Conservation (phyloP, 2,888 invertebrate genomes). For the Rhimphoctona megacephalus region DNA sequence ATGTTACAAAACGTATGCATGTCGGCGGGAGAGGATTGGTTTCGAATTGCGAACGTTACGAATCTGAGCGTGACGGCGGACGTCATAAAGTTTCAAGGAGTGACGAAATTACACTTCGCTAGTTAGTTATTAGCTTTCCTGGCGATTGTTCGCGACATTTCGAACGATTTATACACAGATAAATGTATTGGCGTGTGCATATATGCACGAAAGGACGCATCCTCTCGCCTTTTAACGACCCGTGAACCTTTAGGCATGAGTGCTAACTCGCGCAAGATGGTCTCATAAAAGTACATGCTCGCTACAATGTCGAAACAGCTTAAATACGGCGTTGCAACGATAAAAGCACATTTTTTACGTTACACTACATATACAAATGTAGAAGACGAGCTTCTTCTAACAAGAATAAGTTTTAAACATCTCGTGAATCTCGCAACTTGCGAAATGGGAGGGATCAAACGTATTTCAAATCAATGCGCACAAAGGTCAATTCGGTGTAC, state of each 20-base stretch:
- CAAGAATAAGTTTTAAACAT: slow-evolving; percentile 17
- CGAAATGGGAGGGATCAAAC: slow-evolving; percentile 60
- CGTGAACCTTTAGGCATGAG: slow-evolving; percentile 26
- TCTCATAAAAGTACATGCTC: slow-evolving; percentile 12
- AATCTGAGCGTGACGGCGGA: slow-evolving; percentile 67
- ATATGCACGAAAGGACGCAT: slow-evolving; percentile 41
- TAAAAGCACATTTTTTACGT: slow-evolving; percentile 20
- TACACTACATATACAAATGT: slow-evolving; percentile 12
- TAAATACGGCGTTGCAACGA: slow-evolving; percentile 35
- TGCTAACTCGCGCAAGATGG: slow-evolving; percentile 10
- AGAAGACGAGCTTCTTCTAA: neutral
- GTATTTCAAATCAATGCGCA: slow-evolving; percentile 58
- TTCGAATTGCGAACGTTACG: slow-evolving; percentile 58
- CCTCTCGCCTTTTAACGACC: slow-evolving; percentile 55
- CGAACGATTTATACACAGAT: slow-evolving; percentile 31
- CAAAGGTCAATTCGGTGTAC: slow-evolving; percentile 51
- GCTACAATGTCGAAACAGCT: slow-evolving; percentile 31
- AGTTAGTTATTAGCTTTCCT: slow-evolving; percentile 56
- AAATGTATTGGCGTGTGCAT: slow-evolving; percentile 5
- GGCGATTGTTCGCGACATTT: slow-evolving; percentile 67
- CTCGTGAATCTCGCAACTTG: slow-evolving; percentile 31
- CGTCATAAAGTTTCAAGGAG: slow-evolving; percentile 61
- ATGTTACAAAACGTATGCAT: slow-evolving; percentile 5
- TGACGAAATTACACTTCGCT: slow-evolving; percentile 55
- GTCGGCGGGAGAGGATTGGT: neutral